A percentile compares a stretch with the other conserved stretches of the same genome.
Evolutionary conservation across 2,113 vertebrate genomes (phyloP).

Genomic region (Ammospiza caudacuta): DNA sequence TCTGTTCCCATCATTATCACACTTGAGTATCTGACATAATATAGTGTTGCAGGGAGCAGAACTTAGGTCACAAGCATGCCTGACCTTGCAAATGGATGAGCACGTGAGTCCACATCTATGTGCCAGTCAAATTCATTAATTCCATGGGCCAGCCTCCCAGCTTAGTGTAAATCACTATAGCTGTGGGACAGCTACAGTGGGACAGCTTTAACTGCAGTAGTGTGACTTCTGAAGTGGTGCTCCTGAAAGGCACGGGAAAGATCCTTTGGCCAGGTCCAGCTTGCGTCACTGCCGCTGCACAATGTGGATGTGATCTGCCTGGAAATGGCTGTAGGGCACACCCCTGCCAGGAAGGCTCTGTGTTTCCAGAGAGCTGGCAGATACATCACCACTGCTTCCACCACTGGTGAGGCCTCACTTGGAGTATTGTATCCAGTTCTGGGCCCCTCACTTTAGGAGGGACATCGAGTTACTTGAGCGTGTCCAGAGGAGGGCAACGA

Average conservation of each 20-base stretch:
- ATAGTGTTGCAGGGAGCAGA: neutral
- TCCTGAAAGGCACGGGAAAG: neutral
- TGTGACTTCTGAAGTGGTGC: neutral
- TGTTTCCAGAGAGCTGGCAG: neutral
- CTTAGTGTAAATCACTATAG: neutral
- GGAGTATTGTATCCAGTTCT: too few relatives aligned
- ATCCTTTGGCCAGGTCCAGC: neutral
- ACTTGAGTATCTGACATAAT: neutral
- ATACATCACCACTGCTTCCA: neutral
- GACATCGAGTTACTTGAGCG: too few relatives aligned
- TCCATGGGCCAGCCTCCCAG: neutral
- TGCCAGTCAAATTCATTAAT: neutral
- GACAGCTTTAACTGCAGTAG: neutral
- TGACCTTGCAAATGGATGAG: neutral
- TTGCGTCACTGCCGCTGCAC: neutral
- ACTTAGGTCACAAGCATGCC: neutral
- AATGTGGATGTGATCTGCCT: fast-evolving
- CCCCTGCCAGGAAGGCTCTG: neutral
- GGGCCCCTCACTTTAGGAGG: too few relatives aligned
- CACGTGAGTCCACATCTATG: neutral
- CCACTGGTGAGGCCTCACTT: too few relatives aligned
- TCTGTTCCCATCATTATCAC: neutral
- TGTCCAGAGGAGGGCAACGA: too few relatives aligned
- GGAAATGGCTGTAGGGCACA: fast-evolving
- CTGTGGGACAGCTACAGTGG: neutral